A percentile compares a stretch with the other conserved stretches of the same genome.
phyloP scores from a whole-genome alignment of 1,140 invertebrate species.

The Psix sp. region DNA sequence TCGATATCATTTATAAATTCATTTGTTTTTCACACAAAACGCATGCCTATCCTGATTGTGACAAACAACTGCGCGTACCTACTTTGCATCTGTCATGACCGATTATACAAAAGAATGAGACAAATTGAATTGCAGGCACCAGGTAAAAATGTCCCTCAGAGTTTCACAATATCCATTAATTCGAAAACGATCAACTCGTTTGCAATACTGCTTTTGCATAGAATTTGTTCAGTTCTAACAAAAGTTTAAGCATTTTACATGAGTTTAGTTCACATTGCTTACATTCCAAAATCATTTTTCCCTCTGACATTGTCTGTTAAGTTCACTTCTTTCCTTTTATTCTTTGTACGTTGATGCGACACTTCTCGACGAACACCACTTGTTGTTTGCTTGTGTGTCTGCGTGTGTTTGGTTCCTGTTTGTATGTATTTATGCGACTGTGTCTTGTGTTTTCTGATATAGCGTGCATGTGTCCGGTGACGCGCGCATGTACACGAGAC shows the following conservation, averaged over 20 bases:
- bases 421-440: too few relatives aligned
- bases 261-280: constrained; percentile 68
- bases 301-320: constrained; percentile 54
- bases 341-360: constrained; percentile 73
- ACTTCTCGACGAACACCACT: constrained; percentile 72
- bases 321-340: constrained; percentile 56
- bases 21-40: constrained; percentile 29
- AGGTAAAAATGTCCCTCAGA: constrained; percentile 69
- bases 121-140: constrained; percentile 70
- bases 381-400: constrained; percentile 36
- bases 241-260: constrained; percentile 75
- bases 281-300: constrained; percentile 33
- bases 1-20: too few relatives aligned
- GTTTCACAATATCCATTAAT: constrained; percentile 69
- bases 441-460: not conserved
- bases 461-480: not conserved
- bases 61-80: constrained; percentile 28
- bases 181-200: constrained; percentile 69
- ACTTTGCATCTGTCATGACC: constrained; percentile 29
- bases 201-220: constrained; percentile 69
- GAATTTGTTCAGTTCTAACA: constrained; percentile 75
- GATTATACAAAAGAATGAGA: constrained; percentile 60
- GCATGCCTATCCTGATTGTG: constrained; percentile 17
- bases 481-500: constrained; percentile 44
- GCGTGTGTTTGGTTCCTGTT: constrained; percentile 20